phyloP scores from a whole-genome alignment of 2,113 vertebrate genomes.

The Bagarius yarrelli region DNA sequence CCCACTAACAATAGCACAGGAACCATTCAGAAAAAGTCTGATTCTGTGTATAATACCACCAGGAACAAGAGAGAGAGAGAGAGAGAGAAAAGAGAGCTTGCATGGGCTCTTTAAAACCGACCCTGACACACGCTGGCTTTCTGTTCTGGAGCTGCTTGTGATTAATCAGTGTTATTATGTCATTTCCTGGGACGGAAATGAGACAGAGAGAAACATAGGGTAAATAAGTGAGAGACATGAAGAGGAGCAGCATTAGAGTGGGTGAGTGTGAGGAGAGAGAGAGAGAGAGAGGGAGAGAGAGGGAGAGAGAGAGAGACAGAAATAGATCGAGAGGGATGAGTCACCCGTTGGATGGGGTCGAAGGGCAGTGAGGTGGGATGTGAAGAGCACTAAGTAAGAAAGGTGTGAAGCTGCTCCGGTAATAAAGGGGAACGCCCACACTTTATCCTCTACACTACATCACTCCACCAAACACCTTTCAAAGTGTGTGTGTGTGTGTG shows the following conservation, averaged over 20 bases:
- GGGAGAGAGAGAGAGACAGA: constrained; percentile 24
- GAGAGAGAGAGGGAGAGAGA: constrained; percentile 24
- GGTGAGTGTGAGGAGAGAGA: constrained; percentile 5
- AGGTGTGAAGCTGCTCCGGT: constrained; percentile 64
- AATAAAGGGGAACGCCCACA: constrained; percentile 64
- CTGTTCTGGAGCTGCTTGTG: constrained; percentile 39
- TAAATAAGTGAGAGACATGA: background rate
- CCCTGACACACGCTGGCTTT: constrained; percentile 60
- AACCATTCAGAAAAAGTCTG: too few species aligned
- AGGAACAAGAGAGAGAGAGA: background rate
- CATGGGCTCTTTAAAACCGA: constrained; percentile 58
- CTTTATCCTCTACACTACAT: constrained; percentile 17
- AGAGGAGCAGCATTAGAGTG: background rate
- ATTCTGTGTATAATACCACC: too few species aligned
- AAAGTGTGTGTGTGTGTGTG: constrained; percentile 14
- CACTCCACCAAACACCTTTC: constrained; percentile 18
- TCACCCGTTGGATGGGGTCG: constrained; percentile 59
- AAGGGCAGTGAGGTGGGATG: constrained; percentile 64
- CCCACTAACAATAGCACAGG: too few species aligned
- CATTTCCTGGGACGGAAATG: constrained; percentile 34
- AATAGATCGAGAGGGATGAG: constrained; percentile 58
- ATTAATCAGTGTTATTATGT: constrained; percentile 50
- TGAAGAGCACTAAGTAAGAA: constrained; percentile 64
- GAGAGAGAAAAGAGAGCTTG: background rate
- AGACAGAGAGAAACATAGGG: constrained; percentile 7